A percentile compares a stretch with the other conserved stretches of the same genome.
Conservation (phyloP, 2,888 invertebrate genomes). For the Synergus itoensis region DNA sequence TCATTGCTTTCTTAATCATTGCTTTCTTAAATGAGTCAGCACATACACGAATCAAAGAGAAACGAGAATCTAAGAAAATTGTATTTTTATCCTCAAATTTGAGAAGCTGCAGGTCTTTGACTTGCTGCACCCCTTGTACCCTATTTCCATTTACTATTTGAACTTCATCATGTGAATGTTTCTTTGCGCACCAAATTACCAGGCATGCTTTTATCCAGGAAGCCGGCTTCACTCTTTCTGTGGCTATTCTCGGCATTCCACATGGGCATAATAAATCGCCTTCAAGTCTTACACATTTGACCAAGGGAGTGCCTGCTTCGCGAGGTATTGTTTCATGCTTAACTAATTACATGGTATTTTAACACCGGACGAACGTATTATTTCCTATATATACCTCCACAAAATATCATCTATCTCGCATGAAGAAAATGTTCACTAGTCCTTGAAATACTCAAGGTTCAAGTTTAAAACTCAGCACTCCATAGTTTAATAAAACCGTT, state of each 20-base stretch:
- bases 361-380: constrained; percentile 35
- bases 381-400: constrained; percentile 21
- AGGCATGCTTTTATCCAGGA: constrained; percentile 58
- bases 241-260: constrained; percentile 56
- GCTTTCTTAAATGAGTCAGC: neutral
- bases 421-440: neutral
- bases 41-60: neutral
- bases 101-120: constrained; percentile 8
- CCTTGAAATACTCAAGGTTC: constrained; percentile 8
- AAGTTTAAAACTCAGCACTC: neutral
- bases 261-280: constrained; percentile 49
- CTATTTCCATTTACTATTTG: constrained; percentile 15
- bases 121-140: neutral
- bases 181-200: constrained; percentile 34
- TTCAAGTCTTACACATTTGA: constrained; percentile 24
- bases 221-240: constrained; percentile 54
- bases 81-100: neutral
- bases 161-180: neutral
- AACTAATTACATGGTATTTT: constrained; percentile 41
- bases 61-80: neutral
- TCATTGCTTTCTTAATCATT: too few species aligned
- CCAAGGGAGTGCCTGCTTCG: constrained; percentile 31
- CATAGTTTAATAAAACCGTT: too few species aligned
- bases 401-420: constrained; percentile 28
- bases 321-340: constrained; percentile 38